Evolutionary conservation across 2,113 vertebrate genomes (phyloP), one percentile per base, ranked within the genome.

Genomic region (Hydrolagus affinis): DNA sequence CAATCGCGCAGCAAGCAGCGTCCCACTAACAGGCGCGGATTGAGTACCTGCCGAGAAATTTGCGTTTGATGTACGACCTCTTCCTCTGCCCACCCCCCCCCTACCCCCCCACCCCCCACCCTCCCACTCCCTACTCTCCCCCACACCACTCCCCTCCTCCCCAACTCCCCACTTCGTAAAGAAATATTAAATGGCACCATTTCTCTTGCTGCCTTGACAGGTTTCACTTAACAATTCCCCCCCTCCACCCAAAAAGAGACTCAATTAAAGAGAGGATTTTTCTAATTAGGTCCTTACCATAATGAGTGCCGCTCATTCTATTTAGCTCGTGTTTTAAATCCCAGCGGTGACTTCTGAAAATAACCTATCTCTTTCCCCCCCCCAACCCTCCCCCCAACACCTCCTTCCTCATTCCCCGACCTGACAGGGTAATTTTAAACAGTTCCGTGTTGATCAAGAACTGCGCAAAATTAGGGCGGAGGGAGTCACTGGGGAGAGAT

Each of bases 241-340:
- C 92, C 94, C 92, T 90, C 94, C 93, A 92, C 94, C 90, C 91
- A 93, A 92, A 93, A 93, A 93, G 94, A 95, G 98, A 97, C 94
- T 94, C 95, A 96, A 97, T 98, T 96, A 97, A 44, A 44, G 94
- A 94, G 92, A 91, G 89, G 92, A 90, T 90, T 93, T 95, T 93
- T 91, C 95, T 98, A 97, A 98, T 98, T 96, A 97, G 95, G 92
- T 96, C 94, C 95, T 96, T 95, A 96, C 96, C 94, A 96, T 96
- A 97, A 98, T 96, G 96, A 95, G 95, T 96, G 95, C 95, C 96
- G 97, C 97, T 98, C 98, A 97, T 94, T 94, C 95, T 94, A 93
- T 92, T 97, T 83, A 66, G 78, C 62, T 83, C 4, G 66, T 64
- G 78, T 66, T n/a, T 98, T 96, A 96, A 95, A 97, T 95, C 94